Base-by-base conservation (phyloP, 1,140 invertebrate genomes). In the Drosophila bocki region DNA sequence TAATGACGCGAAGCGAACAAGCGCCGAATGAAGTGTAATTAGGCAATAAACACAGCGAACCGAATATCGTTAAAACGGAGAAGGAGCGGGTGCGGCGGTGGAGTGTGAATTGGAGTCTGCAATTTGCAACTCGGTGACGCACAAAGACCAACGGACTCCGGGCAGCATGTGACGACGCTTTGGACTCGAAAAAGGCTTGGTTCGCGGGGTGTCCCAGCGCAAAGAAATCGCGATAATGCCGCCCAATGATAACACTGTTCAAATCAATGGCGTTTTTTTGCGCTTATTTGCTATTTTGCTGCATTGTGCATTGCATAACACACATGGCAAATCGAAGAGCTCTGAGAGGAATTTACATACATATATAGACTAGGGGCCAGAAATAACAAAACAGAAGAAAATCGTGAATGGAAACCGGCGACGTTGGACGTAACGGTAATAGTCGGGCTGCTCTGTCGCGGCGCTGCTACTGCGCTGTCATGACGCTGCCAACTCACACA, bases 21-120 rank as follows among this genome's bases (percentile, higher is more conserved):
- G 56, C 39, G 62, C 48, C 37, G 47, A 54, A 63, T 29, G 75
- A 50, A 17, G 63, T 77, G 72, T 88, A 88, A 87, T 83, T 84
- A 80, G 82, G 59, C 60, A 65, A 62, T 80, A 79, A 86, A 86
- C 80, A 83, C 58, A 51, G 22, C 19, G n/a, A 68, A 67, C 9
- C 29, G 42, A 61, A 15, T 29, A 42, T 41, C 13, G 15, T 35
- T 48, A 48, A 41, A 33, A 47, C 7, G 15, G 17, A 41, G 13
- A 22, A 17, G 3, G 58, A 33, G 19, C 5, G 44, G 11, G 42
- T 29, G 47, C 33, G 19, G 7, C 13, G 50, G 53, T 29, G 26
- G 12, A 17, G 44, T 39, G 57, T 42, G 45, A 72, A 72, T 60
- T 72, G 68, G 22, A 72, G 67, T 60, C 68, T 45, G 19, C 57